These are phyloP conservation scores for Thymallus thymallus DNA, from an alignment of 2,113 vertebrate species.

Conservation along the genomic window DNA sequence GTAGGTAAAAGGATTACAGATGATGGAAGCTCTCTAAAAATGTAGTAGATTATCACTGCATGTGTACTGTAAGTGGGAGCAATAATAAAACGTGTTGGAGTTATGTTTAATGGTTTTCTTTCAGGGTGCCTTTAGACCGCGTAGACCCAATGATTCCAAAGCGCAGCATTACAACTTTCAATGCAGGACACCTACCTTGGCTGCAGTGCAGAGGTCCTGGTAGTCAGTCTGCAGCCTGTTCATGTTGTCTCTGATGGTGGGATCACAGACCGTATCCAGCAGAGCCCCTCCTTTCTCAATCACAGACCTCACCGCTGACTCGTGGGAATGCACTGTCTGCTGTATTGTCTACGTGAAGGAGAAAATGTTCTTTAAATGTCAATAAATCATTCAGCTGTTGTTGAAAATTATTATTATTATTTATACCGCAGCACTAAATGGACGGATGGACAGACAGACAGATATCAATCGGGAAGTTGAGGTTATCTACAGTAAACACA, in stretches of 20 bases:
- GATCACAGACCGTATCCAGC: slow-evolving; percentile 79
- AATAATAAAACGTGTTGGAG: no score
- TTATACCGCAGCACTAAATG: no score
- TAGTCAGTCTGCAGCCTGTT: slow-evolving; percentile 81
- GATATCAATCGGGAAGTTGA: no score
- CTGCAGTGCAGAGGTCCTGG: slow-evolving; percentile 77
- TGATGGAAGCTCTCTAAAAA: no score
- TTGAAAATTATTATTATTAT: no score
- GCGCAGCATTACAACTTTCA: not conserved
- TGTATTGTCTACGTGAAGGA: slow-evolving; percentile 82
- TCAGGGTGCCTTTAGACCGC: no score
- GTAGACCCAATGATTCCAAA: not conserved
- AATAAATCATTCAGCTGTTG: not conserved
- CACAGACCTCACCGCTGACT: slow-evolving; percentile 85
- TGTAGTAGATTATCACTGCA: no score
- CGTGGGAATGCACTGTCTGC: slow-evolving; percentile 87
- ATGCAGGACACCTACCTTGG: slow-evolving; percentile 74
- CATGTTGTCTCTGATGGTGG: slow-evolving; percentile 78
- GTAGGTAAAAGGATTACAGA: not conserved
- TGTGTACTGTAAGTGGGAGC: no score
- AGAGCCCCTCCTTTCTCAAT: slow-evolving; percentile 87
- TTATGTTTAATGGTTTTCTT: no score
- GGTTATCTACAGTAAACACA: no score
- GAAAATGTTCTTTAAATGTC: not conserved
- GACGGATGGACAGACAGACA: no score